These are phyloP conservation scores for Melipona bicolor DNA, from an alignment of 2,888 invertebrate genomes.

Conservation along the genomic window DNA sequence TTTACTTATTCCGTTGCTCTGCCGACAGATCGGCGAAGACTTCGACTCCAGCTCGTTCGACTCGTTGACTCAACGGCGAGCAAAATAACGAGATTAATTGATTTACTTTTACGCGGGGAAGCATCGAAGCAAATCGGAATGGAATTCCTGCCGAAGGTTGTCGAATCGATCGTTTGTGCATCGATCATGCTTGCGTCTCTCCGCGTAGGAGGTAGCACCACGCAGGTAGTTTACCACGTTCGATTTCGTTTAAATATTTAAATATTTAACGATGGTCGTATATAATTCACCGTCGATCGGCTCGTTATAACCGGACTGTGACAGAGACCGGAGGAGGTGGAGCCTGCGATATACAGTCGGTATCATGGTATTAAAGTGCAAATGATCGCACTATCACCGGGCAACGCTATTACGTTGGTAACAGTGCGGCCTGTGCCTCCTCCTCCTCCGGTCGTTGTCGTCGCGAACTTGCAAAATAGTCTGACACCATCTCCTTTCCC, in stretches of 20 bases:
- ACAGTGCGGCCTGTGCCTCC: no score
- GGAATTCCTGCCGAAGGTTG: conserved; percentile 3
- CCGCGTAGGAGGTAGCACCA: conserved; percentile 33
- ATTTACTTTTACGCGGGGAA: background rate
- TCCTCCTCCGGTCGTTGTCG: no score
- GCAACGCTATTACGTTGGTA: no score
- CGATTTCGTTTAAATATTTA: conserved; percentile 67
- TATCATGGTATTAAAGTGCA: conserved; percentile 52
- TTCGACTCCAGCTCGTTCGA: no score
- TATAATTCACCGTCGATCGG: conserved; percentile 48
- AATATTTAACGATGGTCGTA: conserved; percentile 63
- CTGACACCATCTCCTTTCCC: conserved; percentile 11
- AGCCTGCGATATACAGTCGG: conserved; percentile 40
- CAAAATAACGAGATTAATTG: no score
- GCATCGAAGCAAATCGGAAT: background rate
- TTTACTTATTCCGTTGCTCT: no score
- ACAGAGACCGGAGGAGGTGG: conserved; percentile 32
- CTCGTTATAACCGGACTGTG: conserved; percentile 61
- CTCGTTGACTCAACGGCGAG: no score
- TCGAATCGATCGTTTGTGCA: conserved; percentile 32
- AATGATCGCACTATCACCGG: conserved; percentile 27
- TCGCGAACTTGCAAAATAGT: no score
- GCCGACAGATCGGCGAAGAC: no score
- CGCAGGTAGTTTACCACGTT: conserved; percentile 23
- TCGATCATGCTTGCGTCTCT: conserved; percentile 26